A percentile compares a stretch with the other conserved stretches of the same genome.
These are phyloP conservation scores for Mastomys natalensis DNA, from an alignment of 2,113 vertebrate genomes.

Conservation along the genomic window DNA sequence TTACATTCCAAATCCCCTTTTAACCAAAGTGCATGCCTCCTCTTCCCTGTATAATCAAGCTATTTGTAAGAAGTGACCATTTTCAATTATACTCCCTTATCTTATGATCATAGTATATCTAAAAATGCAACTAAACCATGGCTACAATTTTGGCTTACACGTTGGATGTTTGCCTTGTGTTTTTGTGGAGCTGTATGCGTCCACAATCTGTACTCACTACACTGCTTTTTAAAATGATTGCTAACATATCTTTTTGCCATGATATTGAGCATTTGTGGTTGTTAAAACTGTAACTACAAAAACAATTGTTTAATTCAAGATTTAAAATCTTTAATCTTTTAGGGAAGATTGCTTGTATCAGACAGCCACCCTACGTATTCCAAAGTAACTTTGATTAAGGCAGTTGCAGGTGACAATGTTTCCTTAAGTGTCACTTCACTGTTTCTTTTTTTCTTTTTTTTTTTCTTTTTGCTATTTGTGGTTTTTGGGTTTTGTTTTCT, in stretches of 20 bases:
- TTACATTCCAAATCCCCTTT: background rate
- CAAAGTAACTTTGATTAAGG: constrained; percentile 30
- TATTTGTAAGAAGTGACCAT: background rate
- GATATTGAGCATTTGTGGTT: background rate
- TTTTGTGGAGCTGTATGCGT: background rate
- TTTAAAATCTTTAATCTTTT: constrained; percentile 40
- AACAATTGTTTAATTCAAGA: constrained; percentile 45
- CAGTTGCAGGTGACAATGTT: constrained; percentile 30
- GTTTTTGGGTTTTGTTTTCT: background rate
- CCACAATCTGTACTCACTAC: background rate
- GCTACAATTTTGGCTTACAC: background rate
- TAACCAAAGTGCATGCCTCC: background rate
- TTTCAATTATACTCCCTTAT: background rate
- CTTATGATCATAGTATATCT: background rate
- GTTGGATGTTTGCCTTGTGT: background rate
- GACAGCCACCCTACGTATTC: constrained; percentile 22
- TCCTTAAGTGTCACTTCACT: constrained; percentile 12
- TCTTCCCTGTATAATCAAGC: background rate
- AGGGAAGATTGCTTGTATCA: constrained; percentile 3
- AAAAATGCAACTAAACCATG: constrained; percentile 15
- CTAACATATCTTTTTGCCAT: background rate
- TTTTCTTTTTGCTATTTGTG: background rate
- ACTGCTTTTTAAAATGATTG: constrained; percentile 1
- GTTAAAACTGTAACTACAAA: background rate
- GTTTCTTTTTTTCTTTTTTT: background rate